These are phyloP conservation scores for Perithous albicinctus DNA, from an alignment of 2,888 invertebrate genomes.

Conservation along the genomic window DNA sequence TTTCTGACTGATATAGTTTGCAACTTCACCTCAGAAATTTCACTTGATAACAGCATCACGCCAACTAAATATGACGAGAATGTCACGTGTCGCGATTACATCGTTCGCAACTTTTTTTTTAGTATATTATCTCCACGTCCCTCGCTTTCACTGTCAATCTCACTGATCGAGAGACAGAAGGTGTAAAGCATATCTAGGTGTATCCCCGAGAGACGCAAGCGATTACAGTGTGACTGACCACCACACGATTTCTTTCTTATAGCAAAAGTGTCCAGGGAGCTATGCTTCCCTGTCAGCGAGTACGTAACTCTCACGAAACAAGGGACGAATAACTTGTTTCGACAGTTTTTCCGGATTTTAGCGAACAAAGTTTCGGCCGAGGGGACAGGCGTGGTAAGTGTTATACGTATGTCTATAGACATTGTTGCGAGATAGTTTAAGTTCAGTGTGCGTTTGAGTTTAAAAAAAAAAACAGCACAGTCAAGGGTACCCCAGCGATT, in stretches of 20 bases:
- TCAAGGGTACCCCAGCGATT: not conserved
- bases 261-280: not conserved
- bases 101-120: no score
- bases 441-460: conserved; percentile 6
- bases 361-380: conserved; percentile 23
- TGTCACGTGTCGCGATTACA: no score
- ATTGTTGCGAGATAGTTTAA: conserved; percentile 7
- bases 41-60: no score
- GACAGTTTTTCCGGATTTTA: not conserved
- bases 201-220: not conserved
- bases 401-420: not conserved
- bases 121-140: no score
- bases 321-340: conserved; percentile 32
- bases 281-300: conserved; percentile 3
- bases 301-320: not conserved
- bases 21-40: no score
- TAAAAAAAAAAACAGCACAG: not conserved
- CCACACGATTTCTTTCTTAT: conserved; percentile 3
- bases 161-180: no score
- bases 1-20: no score
- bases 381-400: not conserved
- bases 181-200: conserved; percentile 1
- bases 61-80: no score
- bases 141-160: no score
- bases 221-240: conserved; percentile 17